phyloP scores from a whole-genome alignment of 35 echinoderm and acorn worm species.

The Heliocidaris erythrogramma region DNA sequence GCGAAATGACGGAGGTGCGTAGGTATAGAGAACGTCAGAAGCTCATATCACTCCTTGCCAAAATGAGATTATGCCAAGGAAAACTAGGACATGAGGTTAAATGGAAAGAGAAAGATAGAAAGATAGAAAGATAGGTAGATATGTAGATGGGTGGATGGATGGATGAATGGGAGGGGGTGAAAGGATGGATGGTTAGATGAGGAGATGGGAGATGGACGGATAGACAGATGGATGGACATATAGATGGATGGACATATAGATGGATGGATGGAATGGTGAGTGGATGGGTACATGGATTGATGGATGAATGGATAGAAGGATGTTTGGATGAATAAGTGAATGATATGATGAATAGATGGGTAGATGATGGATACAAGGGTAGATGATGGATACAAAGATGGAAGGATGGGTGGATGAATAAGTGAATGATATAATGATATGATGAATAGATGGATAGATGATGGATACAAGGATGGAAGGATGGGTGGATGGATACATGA shows the following conservation, averaged over 20 bases:
- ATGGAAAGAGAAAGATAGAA: not conserved
- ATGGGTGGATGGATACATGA: too few relatives aligned
- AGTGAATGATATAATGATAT: too few relatives aligned
- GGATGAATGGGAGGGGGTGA: not conserved
- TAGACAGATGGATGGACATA: not conserved
- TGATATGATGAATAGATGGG: not conserved
- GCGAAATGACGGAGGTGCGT: not conserved
- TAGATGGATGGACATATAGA: not conserved
- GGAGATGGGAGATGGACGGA: not conserved
- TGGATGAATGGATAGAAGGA: not conserved
- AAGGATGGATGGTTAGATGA: not conserved
- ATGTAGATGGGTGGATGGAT: not conserved
- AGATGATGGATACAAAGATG: not conserved
- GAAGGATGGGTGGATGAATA: not conserved
- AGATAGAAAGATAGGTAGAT: not conserved
- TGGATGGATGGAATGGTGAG: not conserved
- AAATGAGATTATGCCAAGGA: not conserved
- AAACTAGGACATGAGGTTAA: not conserved
- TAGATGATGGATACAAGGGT: not conserved
- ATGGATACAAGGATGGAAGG: too few relatives aligned
- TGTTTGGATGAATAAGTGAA: too few relatives aligned
- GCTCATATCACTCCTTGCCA: not conserved
- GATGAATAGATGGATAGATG: too few relatives aligned
- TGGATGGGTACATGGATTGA: not conserved
- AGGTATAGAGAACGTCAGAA: not conserved